phyloP scores from a whole-genome alignment of 2,113 vertebrate genomes.

The Brachyhypopomus gauderio region DNA sequence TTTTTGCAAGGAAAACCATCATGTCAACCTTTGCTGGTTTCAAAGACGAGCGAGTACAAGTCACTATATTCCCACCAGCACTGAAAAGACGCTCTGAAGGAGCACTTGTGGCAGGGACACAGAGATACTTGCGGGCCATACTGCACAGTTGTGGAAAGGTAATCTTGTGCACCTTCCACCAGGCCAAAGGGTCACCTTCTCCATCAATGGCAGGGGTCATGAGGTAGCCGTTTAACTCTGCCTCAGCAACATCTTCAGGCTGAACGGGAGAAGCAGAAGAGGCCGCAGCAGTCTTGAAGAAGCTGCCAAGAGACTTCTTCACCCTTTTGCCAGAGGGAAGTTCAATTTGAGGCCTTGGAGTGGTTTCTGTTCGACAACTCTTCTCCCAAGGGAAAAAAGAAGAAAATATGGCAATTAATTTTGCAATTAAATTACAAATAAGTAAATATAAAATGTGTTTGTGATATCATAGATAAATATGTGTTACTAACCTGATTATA shows the following conservation, averaged over 20 bases:
- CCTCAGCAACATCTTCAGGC: neutral
- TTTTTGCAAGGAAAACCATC: conserved; percentile 9
- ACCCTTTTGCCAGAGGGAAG: neutral
- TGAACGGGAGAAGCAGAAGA: neutral
- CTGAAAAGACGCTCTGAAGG: neutral
- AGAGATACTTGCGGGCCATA: neutral
- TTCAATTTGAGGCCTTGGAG: neutral
- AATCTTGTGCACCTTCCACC: neutral
- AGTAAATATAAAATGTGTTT: neutral
- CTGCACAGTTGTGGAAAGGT: neutral
- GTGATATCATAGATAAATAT: too few relatives aligned
- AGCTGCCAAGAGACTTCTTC: conserved; percentile 3
- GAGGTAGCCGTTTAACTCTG: conserved; percentile 5
- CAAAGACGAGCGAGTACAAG: neutral
- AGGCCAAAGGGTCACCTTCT: neutral
- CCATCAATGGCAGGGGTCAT: neutral
- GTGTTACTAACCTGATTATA: too few relatives aligned
- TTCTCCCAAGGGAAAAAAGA: neutral
- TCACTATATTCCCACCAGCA: neutral
- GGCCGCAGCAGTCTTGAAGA: conserved; percentile 12
- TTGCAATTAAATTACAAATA: neutral
- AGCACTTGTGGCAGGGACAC: neutral
- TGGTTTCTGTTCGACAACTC: conserved; percentile 4
- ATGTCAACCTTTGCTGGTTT: conserved; percentile 3
- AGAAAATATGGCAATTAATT: neutral